phyloP scores from a whole-genome alignment of 2,888 invertebrate genomes.

The Agrilus mali region DNA sequence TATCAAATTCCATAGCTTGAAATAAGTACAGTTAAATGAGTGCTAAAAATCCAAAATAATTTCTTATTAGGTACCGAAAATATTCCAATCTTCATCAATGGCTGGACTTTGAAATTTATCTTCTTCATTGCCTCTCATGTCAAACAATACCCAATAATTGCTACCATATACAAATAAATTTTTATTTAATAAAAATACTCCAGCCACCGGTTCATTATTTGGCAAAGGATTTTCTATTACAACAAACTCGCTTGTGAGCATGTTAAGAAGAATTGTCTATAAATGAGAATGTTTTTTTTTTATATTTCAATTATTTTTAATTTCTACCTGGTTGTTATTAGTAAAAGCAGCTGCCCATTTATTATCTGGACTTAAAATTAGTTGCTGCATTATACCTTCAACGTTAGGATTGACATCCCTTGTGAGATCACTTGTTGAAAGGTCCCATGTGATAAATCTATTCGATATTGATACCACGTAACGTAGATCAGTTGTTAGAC shows the following conservation, averaged over 20 bases:
- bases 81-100: slow-evolving; percentile 54
- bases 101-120: slow-evolving; percentile 43
- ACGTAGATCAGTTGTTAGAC: slow-evolving; percentile 77
- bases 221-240: slow-evolving; percentile 75
- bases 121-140: slow-evolving; percentile 62
- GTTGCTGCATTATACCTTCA: slow-evolving; percentile 91
- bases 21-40: not conserved
- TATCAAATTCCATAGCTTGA: slow-evolving; percentile 57
- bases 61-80: slow-evolving; percentile 36
- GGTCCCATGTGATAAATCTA: slow-evolving; percentile 92
- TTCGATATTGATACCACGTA: slow-evolving; percentile 95
- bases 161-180: slow-evolving; percentile 68
- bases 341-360: slow-evolving; percentile 93
- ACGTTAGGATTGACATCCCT: slow-evolving; percentile 86
- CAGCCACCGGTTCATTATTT: slow-evolving; percentile 50
- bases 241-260: slow-evolving; percentile 86
- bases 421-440: slow-evolving; percentile 89
- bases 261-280: slow-evolving; percentile 77
- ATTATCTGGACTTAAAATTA: slow-evolving; percentile 88
- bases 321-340: slow-evolving; percentile 73
- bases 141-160: slow-evolving; percentile 62
- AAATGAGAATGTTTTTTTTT: slow-evolving; percentile 18
- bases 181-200: slow-evolving; percentile 53
- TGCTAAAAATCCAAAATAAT: no score
- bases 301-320: not conserved